These are phyloP conservation scores for Limonius californicus DNA, from an alignment of 1,140 invertebrate species.

Conservation along the genomic window DNA sequence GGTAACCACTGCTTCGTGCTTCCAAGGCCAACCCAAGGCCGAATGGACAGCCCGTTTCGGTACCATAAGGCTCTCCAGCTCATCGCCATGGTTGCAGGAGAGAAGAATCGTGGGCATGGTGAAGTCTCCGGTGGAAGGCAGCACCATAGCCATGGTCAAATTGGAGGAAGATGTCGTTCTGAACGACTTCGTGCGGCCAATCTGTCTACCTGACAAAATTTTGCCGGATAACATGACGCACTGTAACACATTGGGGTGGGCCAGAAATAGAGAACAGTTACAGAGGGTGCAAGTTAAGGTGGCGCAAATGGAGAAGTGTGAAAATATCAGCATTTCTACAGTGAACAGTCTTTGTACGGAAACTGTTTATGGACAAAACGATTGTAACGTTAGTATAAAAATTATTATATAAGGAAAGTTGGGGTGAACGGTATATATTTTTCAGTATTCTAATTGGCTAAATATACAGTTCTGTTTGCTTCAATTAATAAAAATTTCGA, in stretches of 20 bases:
- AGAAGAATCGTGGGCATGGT: slow-evolving; percentile 81
- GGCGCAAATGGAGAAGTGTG: slow-evolving; percentile 72
- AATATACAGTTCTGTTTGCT: too few species aligned
- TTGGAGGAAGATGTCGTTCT: slow-evolving; percentile 70
- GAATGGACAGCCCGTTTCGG: slow-evolving; percentile 80
- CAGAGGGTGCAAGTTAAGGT: slow-evolving; percentile 71
- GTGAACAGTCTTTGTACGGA: slow-evolving; percentile 80
- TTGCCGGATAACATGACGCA: slow-evolving; percentile 44
- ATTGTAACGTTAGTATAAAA: slow-evolving; percentile 74
- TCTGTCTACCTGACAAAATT: slow-evolving; percentile 63
- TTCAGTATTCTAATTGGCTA: neutral
- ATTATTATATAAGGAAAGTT: too few species aligned
- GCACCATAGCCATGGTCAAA: slow-evolving; percentile 75
- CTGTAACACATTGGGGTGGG: slow-evolving; percentile 81
- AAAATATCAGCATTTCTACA: slow-evolving; percentile 77
- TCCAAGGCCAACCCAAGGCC: slow-evolving; percentile 81
- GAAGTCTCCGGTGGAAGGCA: slow-evolving; percentile 84
- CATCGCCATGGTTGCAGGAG: slow-evolving; percentile 84
- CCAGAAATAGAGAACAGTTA: slow-evolving; percentile 71
- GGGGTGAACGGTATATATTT: too few species aligned
- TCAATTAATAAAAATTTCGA: too few species aligned
- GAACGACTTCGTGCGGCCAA: slow-evolving; percentile 78
- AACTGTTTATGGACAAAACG: slow-evolving; percentile 69
- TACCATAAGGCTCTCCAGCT: slow-evolving; percentile 68
- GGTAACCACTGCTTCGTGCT: slow-evolving; percentile 83